Evolutionary conservation across 2,797 vertebrate genomes (phyloP).

Genomic region (Myotis findleyi): DNA sequence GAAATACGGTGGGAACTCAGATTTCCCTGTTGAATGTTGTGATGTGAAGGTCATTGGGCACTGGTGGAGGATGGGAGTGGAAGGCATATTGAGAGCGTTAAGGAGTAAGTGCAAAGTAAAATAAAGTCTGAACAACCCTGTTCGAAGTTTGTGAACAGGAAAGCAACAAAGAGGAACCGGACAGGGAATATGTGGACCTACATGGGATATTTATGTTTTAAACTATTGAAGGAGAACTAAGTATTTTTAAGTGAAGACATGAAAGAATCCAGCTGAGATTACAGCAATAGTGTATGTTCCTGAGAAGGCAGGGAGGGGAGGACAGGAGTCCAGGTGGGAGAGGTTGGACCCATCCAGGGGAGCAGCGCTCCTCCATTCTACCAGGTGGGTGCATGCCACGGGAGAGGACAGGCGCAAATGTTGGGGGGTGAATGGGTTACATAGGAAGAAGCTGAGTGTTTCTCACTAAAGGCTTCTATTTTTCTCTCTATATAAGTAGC

Average conservation of each 20-base stretch:
- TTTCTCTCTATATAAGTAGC: constrained; percentile 8
- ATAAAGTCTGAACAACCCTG: neutral
- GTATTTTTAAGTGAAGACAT: neutral
- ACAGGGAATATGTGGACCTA: neutral
- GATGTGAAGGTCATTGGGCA: neutral
- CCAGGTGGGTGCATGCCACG: too few species aligned
- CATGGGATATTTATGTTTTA: neutral
- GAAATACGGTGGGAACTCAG: neutral
- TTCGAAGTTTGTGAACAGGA: neutral
- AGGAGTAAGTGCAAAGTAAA: neutral
- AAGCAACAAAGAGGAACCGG: neutral
- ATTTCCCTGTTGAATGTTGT: neutral
- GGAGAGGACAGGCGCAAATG: neutral
- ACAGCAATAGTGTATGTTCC: neutral
- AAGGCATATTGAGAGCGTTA: neutral
- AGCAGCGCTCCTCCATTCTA: neutral
- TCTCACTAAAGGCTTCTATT: neutral
- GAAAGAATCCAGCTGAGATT: neutral
- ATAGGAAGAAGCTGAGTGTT: neutral
- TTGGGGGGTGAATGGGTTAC: neutral
- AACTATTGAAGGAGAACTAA: neutral
- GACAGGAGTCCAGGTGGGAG: neutral
- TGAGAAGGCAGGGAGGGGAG: too few species aligned
- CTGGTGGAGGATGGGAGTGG: neutral
- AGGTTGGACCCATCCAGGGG: too few species aligned